Evolutionary conservation across 2,113 vertebrate genomes (phyloP).

Genomic region (Pandion haliaetus): DNA sequence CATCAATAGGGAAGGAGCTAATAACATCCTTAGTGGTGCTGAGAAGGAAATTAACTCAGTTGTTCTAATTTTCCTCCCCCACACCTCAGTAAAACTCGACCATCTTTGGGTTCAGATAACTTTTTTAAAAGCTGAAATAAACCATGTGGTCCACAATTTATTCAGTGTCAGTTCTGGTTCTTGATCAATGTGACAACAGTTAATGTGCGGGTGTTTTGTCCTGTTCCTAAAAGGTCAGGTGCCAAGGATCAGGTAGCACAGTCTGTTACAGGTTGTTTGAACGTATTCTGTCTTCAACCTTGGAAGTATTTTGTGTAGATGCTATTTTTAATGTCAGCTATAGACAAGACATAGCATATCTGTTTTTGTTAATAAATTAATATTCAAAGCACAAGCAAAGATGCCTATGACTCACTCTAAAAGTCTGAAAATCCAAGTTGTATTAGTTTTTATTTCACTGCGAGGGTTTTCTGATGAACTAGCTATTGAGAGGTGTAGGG

Average conservation of each 20-base stretch:
- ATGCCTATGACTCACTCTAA: background rate
- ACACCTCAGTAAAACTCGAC: background rate
- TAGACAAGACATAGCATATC: background rate
- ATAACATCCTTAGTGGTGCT: no score
- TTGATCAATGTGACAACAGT: background rate
- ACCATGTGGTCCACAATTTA: accelerated
- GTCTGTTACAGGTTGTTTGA: background rate
- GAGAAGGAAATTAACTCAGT: background rate
- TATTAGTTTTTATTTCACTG: background rate
- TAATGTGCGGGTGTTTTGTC: background rate
- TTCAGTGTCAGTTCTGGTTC: background rate
- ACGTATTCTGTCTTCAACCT: background rate
- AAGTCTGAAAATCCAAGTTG: background rate
- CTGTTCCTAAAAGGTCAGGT: no score
- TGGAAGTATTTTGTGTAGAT: background rate
- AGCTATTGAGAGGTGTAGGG: background rate
- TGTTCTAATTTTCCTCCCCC: background rate
- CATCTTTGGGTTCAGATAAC: background rate
- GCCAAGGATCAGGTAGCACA: background rate
- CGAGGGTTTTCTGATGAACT: background rate
- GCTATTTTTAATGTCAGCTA: background rate
- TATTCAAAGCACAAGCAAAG: background rate
- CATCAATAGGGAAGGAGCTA: background rate
- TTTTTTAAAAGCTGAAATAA: background rate
- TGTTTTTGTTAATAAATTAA: background rate